phyloP scores from a whole-genome alignment of 1,140 invertebrate genomes.

The Paracyclopina nana region DNA sequence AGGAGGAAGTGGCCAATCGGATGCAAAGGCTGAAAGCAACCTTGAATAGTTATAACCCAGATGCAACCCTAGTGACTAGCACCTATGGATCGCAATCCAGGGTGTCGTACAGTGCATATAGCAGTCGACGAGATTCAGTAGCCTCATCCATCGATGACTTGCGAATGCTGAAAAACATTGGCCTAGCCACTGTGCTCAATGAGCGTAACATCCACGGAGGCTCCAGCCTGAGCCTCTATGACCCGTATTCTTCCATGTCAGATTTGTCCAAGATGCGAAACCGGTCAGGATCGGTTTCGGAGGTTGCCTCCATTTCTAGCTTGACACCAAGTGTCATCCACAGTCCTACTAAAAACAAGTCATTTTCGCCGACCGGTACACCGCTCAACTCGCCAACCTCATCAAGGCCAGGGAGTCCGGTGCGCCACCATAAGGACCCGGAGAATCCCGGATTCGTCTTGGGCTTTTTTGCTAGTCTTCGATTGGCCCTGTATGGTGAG shows the following conservation, averaged over 20 bases:
- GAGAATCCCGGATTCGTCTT: background rate
- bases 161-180: background rate
- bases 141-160: too few species aligned
- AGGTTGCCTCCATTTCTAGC: background rate
- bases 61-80: too few species aligned
- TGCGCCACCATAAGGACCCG: background rate
- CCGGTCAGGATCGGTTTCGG: background rate
- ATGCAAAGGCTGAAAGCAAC: too few species aligned
- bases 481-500: background rate
- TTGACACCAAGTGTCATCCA: conserved; percentile 1
- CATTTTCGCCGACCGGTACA: background rate
- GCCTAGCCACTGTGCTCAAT: background rate
- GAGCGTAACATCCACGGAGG: background rate
- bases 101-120: too few species aligned
- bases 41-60: too few species aligned
- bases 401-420: background rate
- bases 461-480: background rate
- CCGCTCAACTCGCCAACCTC: background rate
- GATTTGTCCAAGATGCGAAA: too few species aligned
- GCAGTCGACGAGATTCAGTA: too few species aligned
- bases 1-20: too few species aligned
- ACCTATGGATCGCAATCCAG: too few species aligned
- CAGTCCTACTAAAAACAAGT: background rate
- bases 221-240: background rate
- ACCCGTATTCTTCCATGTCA: too few species aligned